phyloP scores from a whole-genome alignment of 35 echinoderm and acorn worm species.

The Amphiura filiformis region DNA sequence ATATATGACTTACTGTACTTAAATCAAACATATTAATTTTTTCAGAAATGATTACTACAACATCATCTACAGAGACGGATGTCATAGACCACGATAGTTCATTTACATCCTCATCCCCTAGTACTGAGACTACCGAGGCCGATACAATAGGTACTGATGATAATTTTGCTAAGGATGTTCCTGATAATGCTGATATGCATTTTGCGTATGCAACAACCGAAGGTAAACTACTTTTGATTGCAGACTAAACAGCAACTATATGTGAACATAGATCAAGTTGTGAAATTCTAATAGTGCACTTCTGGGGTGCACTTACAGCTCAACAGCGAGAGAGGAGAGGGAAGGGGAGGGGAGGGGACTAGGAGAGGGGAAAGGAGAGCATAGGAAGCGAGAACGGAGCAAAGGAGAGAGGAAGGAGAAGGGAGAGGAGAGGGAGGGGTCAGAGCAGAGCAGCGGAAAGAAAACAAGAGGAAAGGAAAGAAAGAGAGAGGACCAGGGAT shows the following conservation, averaged over 20 bases:
- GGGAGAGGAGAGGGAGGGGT: no score
- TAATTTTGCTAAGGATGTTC: slow-evolving; percentile 23
- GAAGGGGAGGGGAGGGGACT: no score
- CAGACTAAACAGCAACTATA: not conserved
- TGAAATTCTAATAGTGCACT: not conserved
- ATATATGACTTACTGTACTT: not conserved
- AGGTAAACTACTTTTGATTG: no score
- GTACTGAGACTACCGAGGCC: not conserved
- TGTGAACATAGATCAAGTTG: not conserved
- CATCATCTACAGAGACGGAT: not conserved
- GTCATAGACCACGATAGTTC: not conserved
- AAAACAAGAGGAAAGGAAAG: no score
- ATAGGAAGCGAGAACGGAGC: no score
- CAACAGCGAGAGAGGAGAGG: not conserved
- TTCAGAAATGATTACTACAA: slow-evolving; percentile 8
- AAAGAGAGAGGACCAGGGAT: no score
- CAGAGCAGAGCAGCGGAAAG: no score
- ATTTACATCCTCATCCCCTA: not conserved
- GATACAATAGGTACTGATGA: slow-evolving; percentile 1
- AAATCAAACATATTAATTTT: not conserved
- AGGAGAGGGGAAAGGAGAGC: not conserved
- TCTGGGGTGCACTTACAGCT: not conserved
- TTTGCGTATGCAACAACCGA: slow-evolving; percentile 31
- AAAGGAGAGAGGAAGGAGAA: no score
- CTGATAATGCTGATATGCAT: slow-evolving; percentile 26